Evolutionary conservation across 2,113 vertebrate genomes (phyloP).

Genomic region (Lonchura striata): DNA sequence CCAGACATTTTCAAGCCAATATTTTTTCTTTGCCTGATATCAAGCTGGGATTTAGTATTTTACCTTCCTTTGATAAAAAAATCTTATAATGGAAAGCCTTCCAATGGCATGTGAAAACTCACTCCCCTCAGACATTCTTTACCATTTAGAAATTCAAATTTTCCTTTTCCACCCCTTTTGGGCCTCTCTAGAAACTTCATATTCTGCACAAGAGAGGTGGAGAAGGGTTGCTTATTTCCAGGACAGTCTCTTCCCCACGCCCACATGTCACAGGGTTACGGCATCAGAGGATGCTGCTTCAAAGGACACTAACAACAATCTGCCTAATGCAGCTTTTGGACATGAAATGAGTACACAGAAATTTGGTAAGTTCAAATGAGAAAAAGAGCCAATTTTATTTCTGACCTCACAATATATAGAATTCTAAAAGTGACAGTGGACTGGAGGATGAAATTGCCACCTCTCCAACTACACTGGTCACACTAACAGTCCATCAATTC

Average conservation of each 20-base stretch:
- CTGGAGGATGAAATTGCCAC: no score
- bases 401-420: no score
- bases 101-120: background rate
- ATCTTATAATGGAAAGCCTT: background rate
- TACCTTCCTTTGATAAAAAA: background rate
- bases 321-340: no score
- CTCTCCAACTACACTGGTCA: no score
- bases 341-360: no score
- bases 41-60: background rate
- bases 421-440: no score
- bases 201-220: background rate
- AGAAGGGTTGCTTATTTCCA: background rate
- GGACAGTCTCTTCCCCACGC: background rate
- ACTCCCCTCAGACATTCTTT: background rate
- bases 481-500: no score
- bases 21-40: background rate
- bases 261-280: accelerated
- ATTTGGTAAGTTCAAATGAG: no score
- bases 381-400: no score
- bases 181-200: background rate
- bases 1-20: background rate
- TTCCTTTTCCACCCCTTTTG: background rate
- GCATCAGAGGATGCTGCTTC: background rate
- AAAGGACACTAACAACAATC: background rate
- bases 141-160: background rate